Base-by-base conservation (phyloP, 2,888 invertebrate genomes). In the Agonopterix arenella region DNA sequence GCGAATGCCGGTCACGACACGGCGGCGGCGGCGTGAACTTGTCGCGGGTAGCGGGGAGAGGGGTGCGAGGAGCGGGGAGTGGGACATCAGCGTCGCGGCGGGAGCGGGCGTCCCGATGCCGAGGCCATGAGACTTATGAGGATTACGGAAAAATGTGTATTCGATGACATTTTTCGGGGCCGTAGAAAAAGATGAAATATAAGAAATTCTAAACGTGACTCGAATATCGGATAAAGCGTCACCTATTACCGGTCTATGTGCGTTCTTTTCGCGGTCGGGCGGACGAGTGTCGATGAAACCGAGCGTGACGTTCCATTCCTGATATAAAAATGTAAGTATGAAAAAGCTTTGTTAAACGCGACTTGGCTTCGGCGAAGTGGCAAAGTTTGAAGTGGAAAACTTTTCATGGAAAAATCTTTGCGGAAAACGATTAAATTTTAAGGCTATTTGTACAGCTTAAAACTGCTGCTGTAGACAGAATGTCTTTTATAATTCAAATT, bases 101-200 rank as follows among this genome's bases (percentile, higher is more conserved):
- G 65, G 68, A 59, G 61, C 64, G 58, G 64, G 65, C 71, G 68
- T 68, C 75, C 71, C 70, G 68, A 65, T 66, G 73, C 70, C 71
- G 76, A 76, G 78, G 81, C 84, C 79, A 80, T 76, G 79, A 80
- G 85, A 85, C 86, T 88, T 85, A 86, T 82, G 78, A 84, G 86
- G 86, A 88, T 89, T 89, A 89, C 83, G 80, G 75, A 82, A 83
- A 89, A 88, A 88, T 88, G 88, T 84, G 88, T 88, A 88, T 89
- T 89, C 88, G 88, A 89, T 89, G 89, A 85, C 89, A 88, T 89
- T 89, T 88, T 88, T 85, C 80, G 84, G 78, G 80, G 72, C 79
- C 80, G 81, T 81, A 76, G 80, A 84, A 88, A 86, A 88, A 88
- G 85, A 89, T 85, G 88, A 88, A 86, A 88, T 85, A 88, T 89